phyloP scores from a whole-genome alignment of 2,888 invertebrate species.

The Eumerus sabulonum region DNA sequence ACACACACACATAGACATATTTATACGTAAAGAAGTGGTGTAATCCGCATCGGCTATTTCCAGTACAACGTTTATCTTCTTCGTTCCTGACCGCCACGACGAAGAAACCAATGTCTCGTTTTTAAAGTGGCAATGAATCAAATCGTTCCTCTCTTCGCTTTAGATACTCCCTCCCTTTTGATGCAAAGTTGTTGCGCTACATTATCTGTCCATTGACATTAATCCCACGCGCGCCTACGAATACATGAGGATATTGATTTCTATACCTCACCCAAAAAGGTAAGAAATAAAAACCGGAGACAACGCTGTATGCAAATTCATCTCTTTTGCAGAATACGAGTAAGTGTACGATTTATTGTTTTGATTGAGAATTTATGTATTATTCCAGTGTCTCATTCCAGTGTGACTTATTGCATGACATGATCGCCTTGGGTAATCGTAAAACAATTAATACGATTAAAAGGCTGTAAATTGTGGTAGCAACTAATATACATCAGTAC shows the following conservation, averaged over 20 bases:
- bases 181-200: conserved; percentile 58
- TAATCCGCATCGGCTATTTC: conserved; percentile 10
- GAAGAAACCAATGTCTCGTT: conserved; percentile 56
- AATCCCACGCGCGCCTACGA: conserved; percentile 68
- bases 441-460: conserved; percentile 61
- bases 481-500: conserved; percentile 1
- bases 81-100: conserved; percentile 17
- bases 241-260: conserved; percentile 67
- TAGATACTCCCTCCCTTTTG: conserved; percentile 36
- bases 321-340: conserved; percentile 50
- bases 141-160: conserved; percentile 50
- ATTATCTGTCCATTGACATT: conserved; percentile 69
- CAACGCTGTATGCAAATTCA: conserved; percentile 53
- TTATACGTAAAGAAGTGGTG: conserved; percentile 35
- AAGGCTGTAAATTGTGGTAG: conserved; percentile 62
- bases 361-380: conserved; percentile 67
- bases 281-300: conserved; percentile 27
- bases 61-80: conserved; percentile 4
- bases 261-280: conserved; percentile 60
- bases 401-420: conserved; percentile 61
- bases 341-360: conserved; percentile 54
- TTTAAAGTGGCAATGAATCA: conserved; percentile 68
- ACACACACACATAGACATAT: too few relatives aligned
- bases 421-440: conserved; percentile 64
- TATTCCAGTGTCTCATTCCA: conserved; percentile 55